phyloP scores from a whole-genome alignment of 2,797 vertebrate species.

The Xenopus petersii region DNA sequence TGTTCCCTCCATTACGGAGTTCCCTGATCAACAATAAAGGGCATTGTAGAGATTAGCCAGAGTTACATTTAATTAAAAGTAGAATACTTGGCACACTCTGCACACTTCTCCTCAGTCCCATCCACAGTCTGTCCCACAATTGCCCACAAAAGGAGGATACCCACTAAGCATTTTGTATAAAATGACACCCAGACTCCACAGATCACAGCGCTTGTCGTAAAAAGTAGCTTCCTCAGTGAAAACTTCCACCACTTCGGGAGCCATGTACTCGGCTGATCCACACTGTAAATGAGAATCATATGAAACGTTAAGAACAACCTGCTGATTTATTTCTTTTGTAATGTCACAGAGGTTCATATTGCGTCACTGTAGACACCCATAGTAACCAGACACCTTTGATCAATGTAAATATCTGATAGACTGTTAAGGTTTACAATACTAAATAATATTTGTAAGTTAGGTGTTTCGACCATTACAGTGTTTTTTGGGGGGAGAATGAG shows the following conservation, averaged over 20 bases:
- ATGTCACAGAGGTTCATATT: no score
- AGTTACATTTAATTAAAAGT: background rate
- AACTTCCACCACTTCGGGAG: constrained; percentile 75
- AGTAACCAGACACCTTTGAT: no score
- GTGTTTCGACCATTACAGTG: no score
- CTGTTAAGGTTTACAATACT: no score
- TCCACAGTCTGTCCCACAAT: constrained; percentile 73
- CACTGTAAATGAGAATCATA: constrained; percentile 57
- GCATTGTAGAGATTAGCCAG: background rate
- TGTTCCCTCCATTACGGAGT: no score
- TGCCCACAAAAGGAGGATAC: constrained; percentile 75
- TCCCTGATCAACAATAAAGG: no score
- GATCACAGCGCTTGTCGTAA: constrained; percentile 77
- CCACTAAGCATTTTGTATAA: constrained; percentile 80
- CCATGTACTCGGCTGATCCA: constrained; percentile 78
- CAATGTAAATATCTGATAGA: no score
- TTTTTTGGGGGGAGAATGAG: no score
- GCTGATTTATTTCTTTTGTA: no score
- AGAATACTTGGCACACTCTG: constrained; percentile 69
- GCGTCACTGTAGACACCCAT: no score
- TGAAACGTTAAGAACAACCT: no score
- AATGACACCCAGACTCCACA: constrained; percentile 78
- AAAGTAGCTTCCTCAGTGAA: constrained; percentile 77
- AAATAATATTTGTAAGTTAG: no score
- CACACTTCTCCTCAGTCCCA: constrained; percentile 77